phyloP scores from a whole-genome alignment of 2,888 invertebrate genomes.

The Marronus borbonicus region DNA sequence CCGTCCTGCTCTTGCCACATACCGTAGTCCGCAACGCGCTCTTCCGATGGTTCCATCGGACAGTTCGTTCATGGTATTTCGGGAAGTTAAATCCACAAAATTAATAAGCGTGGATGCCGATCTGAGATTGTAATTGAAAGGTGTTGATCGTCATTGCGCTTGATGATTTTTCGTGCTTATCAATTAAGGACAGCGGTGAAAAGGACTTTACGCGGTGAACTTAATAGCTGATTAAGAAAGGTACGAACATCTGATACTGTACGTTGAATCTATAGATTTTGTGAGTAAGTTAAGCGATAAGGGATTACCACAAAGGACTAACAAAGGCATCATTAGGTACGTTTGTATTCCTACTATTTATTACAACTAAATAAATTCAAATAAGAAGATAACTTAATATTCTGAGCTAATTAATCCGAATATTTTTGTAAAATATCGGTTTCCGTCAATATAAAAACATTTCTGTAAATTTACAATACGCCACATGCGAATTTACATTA shows the following conservation, averaged over 20 bases:
- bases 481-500: too few species aligned
- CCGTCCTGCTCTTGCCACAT: constrained; percentile 26
- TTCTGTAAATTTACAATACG: too few species aligned
- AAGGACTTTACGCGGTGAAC: constrained; percentile 20
- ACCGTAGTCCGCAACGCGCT: constrained; percentile 10
- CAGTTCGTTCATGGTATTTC: constrained; percentile 22
- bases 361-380: too few species aligned
- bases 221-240: constrained; percentile 31
- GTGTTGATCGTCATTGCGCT: too few species aligned
- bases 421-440: too few species aligned
- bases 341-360: too few species aligned
- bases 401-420: not conserved
- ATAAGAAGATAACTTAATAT: too few species aligned
- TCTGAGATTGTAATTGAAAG: not conserved
- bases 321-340: not conserved
- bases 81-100: too few species aligned
- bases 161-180: not conserved
- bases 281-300: too few species aligned
- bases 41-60: constrained; percentile 9
- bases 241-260: not conserved
- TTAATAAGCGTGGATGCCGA: not conserved
- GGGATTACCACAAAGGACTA: too few species aligned
- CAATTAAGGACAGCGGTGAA: constrained; percentile 1
- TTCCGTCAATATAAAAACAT: too few species aligned
- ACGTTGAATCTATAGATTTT: not conserved